A percentile compares a stretch with the other conserved stretches of the same genome.
phyloP scores from a whole-genome alignment of 2,797 vertebrate species.

The Schizopygopsis pylzovi region DNA sequence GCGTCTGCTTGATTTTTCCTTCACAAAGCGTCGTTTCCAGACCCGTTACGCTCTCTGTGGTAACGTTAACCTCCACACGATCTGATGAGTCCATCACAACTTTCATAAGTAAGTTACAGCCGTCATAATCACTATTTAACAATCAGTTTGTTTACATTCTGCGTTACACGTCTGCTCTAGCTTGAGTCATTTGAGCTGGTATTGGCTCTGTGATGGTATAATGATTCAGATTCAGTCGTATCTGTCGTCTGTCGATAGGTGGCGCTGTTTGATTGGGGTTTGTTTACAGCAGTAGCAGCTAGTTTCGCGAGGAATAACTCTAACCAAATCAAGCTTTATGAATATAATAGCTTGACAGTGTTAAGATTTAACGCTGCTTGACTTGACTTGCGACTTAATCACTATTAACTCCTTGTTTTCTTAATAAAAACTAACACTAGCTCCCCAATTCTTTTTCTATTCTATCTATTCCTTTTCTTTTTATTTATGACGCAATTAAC shows the following conservation, averaged over 20 bases:
- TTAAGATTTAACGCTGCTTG: background rate
- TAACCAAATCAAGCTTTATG: background rate
- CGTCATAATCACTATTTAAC: background rate
- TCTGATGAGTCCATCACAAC: background rate
- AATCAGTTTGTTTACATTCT: background rate
- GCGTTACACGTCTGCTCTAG: background rate
- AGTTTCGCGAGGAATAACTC: background rate
- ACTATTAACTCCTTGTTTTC: no score
- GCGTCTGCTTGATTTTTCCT: background rate
- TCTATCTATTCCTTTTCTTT: no score
- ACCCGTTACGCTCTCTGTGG: background rate
- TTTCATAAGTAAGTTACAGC: background rate
- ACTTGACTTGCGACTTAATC: no score
- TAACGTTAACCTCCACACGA: background rate
- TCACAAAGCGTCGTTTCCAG: background rate
- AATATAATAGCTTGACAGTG: background rate
- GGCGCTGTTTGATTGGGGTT: background rate
- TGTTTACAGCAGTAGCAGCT: background rate
- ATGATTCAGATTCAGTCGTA: background rate
- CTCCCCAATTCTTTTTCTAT: no score
- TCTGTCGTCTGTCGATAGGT: background rate
- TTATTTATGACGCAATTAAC: no score
- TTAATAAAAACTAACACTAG: no score
- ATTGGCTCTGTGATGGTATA: background rate
- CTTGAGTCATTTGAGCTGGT: background rate